A percentile compares a stretch with the other conserved stretches of the same genome.
Conservation (phyloP, 2,113 vertebrate genomes). For the Chaetodon trifascialis region DNA sequence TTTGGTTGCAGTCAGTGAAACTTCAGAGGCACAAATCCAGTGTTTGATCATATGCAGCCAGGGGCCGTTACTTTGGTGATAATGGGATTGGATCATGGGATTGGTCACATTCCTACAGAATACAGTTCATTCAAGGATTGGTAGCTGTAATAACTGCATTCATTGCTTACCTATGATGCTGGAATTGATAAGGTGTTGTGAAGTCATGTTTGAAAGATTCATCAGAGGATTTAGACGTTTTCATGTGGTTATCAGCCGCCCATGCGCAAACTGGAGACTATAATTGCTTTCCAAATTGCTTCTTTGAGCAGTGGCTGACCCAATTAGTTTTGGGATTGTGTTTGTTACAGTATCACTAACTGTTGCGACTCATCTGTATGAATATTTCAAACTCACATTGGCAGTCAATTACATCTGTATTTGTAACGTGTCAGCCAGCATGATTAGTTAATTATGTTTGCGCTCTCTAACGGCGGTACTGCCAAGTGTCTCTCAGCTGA, state of each 20-base stretch:
- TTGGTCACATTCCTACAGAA: conserved; percentile 44
- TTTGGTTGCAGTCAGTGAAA: conserved; percentile 61
- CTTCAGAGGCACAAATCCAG: conserved; percentile 61
- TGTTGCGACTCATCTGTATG: conserved; percentile 68
- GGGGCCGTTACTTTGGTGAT: conserved; percentile 55
- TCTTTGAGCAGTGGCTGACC: conserved; percentile 77
- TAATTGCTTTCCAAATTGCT: conserved; percentile 80
- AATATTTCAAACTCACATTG: conserved; percentile 76
- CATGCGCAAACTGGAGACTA: conserved; percentile 64
- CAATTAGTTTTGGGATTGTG: conserved; percentile 77
- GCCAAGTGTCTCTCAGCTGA: conserved; percentile 52
- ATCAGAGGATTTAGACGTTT: conserved; percentile 57
- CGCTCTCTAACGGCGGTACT: conserved; percentile 44
- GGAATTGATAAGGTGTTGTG: conserved; percentile 47
- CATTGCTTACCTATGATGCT: conserved; percentile 54
- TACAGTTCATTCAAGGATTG: conserved; percentile 29
- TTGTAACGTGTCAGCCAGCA: conserved; percentile 70
- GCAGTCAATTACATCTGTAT: conserved; percentile 78
- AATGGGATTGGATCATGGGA: conserved; percentile 63
- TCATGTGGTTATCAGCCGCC: conserved; percentile 60
- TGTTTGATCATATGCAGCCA: conserved; percentile 64
- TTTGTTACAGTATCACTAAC: conserved; percentile 73
- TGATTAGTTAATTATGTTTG: conserved; percentile 81
- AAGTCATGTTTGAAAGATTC: conserved; percentile 55
- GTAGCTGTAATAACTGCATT: conserved; percentile 38